These are phyloP conservation scores for Apocrypta bakeri DNA, from an alignment of 1,140 invertebrate species.

Conservation along the genomic window DNA sequence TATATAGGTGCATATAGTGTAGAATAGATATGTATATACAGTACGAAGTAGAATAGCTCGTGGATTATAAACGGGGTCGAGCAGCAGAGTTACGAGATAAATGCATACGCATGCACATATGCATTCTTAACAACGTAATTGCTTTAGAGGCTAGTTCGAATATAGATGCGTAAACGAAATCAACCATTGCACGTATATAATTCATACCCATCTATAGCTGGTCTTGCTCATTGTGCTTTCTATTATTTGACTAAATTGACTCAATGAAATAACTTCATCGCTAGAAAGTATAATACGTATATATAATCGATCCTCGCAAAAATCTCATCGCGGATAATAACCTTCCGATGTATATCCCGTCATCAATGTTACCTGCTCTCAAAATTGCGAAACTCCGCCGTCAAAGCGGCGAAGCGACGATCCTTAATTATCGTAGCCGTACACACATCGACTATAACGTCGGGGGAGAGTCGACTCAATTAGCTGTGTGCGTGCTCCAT, in stretches of 20 bases:
- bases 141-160: slow-evolving; percentile 30
- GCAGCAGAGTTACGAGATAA: not conserved
- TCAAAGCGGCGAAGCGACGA: not conserved
- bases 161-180: slow-evolving; percentile 34
- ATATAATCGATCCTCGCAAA: not conserved
- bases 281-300: not conserved
- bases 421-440: slow-evolving; percentile 19
- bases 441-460: not conserved
- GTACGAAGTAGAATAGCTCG: no score
- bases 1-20: no score
- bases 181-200: slow-evolving; percentile 4
- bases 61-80: slow-evolving; percentile 31
- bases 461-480: slow-evolving; percentile 28
- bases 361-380: no score
- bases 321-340: not conserved
- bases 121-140: slow-evolving; percentile 24
- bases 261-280: not conserved
- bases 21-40: no score
- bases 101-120: not conserved
- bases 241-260: no score
- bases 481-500: slow-evolving; percentile 41
- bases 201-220: no score
- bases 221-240: not conserved
- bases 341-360: not conserved
- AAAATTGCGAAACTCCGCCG: slow-evolving; percentile 6